Evolutionary conservation across 2,797 vertebrate species (phyloP), one percentile per base, ranked within the genome.

Genomic region (Manis javanica): DNA sequence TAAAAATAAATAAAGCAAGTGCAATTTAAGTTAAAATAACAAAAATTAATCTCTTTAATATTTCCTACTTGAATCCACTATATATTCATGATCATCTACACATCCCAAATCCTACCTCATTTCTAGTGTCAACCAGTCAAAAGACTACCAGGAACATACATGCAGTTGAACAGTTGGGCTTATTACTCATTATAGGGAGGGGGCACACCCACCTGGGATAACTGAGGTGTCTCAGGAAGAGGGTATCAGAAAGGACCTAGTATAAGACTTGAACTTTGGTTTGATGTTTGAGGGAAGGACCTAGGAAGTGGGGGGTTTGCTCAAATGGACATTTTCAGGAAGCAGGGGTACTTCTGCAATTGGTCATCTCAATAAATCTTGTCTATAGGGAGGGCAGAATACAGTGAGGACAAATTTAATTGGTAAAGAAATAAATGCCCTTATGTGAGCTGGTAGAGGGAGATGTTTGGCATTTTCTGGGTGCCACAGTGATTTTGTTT

Each of bases 351-450:
- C 23, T 49, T 29, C 55, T 61, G 14, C 66, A 24, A 37, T 0
- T 86, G 34, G 3, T 71, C 21, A 46, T 79, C 29, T 78, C 34
- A 90, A 21, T 37, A 34, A 64, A 49, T 46, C 59, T 75, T 77
- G 55, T 13, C 0, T 24, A 31, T 55, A 63, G 13, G 13, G 46
- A 79, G 5, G 26, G 24, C 31, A 46, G 37, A 64, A 18, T 78
- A 34, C 42, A 34, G 12, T 29, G 3, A 26, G 12, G 7, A 3
- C 55, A 34, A 0, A 5, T 53, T 9, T 12, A 26, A 21, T n/a
- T 63, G 15, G n/a, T 42, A 78, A 78, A 49, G 66, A 72, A 63
- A 23, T 51, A 61, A 15, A 31, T 16, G 11, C 24, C 5, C 7
- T 79, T 37, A 15, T 21, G 11, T 18, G 31, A 86, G 31, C 7